Conservation (phyloP, 2,888 invertebrate genomes). For the Sesia bembeciformis region DNA sequence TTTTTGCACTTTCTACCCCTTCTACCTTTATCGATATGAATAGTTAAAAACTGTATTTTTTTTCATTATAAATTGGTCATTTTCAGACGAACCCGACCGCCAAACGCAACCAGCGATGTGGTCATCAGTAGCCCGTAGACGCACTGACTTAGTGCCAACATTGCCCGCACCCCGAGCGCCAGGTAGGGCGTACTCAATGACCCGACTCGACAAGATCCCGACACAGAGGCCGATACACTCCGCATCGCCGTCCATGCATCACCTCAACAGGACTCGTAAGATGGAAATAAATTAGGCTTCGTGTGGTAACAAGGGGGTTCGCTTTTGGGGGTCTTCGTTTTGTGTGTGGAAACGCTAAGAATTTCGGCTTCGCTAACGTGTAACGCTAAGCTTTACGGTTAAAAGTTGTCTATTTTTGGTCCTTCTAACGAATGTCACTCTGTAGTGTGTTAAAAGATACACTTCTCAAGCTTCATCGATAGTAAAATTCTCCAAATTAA, state of each 20-base stretch:
- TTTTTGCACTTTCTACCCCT: too few relatives aligned
- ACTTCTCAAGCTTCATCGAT: too few relatives aligned
- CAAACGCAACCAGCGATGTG: constrained; percentile 75
- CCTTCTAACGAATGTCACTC: too few relatives aligned
- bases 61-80: too few relatives aligned
- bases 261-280: constrained; percentile 55
- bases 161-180: constrained; percentile 77
- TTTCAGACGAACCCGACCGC: constrained; percentile 58
- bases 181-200: constrained; percentile 93
- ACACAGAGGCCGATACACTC: constrained; percentile 30
- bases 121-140: constrained; percentile 87
- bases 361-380: too few relatives aligned
- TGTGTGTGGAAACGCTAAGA: neutral
- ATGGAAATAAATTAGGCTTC: too few relatives aligned
- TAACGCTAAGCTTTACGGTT: too few relatives aligned
- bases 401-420: too few relatives aligned
- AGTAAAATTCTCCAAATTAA: too few relatives aligned
- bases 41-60: too few relatives aligned
- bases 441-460: too few relatives aligned
- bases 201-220: constrained; percentile 83
- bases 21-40: too few relatives aligned
- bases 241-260: constrained; percentile 46
- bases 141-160: constrained; percentile 93
- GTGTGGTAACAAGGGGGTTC: constrained; percentile 4
- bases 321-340: constrained; percentile 2